Evolutionary conservation across 2,797 vertebrate genomes (phyloP).

Genomic region (Eulemur mongoz): DNA sequence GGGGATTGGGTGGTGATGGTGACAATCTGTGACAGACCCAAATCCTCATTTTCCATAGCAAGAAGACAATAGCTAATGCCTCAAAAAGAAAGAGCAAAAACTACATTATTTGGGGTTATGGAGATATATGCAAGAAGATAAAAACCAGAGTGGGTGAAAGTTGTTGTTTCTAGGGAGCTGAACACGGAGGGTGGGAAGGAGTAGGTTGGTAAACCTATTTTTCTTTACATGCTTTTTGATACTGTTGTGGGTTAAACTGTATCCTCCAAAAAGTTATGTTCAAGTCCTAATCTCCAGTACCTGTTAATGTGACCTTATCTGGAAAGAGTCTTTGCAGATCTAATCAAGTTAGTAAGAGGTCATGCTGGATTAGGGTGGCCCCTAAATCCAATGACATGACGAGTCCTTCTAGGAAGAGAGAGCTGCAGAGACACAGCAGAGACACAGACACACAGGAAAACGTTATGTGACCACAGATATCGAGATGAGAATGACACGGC

Average conservation of each 20-base stretch:
- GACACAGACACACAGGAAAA: not conserved
- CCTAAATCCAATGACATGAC: not conserved
- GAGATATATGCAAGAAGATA: not conserved
- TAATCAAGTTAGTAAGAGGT: not conserved
- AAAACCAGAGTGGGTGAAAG: not conserved
- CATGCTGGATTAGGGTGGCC: not conserved
- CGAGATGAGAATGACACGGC: not conserved
- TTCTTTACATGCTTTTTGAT: not conserved
- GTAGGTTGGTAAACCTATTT: not conserved
- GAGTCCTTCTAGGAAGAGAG: not conserved
- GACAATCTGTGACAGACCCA: not conserved
- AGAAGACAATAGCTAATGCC: not conserved
- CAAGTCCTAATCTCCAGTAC: not conserved
- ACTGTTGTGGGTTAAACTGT: not conserved
- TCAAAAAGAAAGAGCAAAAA: not conserved
- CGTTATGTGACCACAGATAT: not conserved
- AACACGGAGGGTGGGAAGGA: not conserved
- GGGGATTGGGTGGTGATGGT: not conserved
- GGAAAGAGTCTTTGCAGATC: not conserved
- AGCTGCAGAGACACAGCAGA: not conserved
- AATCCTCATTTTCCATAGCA: not conserved
- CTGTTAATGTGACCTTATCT: not conserved
- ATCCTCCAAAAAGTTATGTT: not conserved
- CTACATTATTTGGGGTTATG: not conserved
- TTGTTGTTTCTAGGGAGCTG: not conserved